A percentile compares a stretch with the other conserved stretches of the same genome.
phyloP scores from a whole-genome alignment of 2,888 invertebrate species.

The Apamea monoglypha region DNA sequence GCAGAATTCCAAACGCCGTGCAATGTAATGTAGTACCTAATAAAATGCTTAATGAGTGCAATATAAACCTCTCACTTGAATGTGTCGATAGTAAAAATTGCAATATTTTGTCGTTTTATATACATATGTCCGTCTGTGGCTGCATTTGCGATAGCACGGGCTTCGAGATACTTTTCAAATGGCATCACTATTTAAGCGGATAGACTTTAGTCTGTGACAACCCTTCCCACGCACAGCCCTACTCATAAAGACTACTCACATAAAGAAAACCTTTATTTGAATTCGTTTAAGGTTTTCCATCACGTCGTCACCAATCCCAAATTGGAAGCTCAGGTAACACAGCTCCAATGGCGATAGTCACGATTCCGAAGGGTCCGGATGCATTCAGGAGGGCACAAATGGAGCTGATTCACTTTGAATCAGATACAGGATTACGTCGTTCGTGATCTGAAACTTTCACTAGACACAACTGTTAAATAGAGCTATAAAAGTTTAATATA shows the following conservation, averaged over 20 bases:
- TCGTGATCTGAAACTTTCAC: conserved; percentile 82
- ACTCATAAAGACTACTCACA: conserved; percentile 24
- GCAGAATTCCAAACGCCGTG: background rate
- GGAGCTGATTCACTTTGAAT: conserved; percentile 83
- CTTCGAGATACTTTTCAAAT: background rate
- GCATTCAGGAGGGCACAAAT: conserved; percentile 82
- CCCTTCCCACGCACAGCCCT: background rate
- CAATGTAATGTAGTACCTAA: background rate
- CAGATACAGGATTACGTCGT: conserved; percentile 78
- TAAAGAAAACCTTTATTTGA: conserved; percentile 55
- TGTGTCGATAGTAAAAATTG: too few relatives aligned
- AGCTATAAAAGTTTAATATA: conserved; percentile 66
- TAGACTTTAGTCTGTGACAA: background rate
- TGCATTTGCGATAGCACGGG: background rate
- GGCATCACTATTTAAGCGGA: background rate
- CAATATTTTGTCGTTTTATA: background rate
- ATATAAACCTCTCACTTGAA: background rate
- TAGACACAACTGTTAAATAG: conserved; percentile 69
- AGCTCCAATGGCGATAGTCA: conserved; percentile 71
- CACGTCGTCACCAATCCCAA: conserved; percentile 61
- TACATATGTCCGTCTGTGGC: too few relatives aligned
- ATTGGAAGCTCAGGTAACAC: conserved; percentile 70
- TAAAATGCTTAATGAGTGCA: background rate
- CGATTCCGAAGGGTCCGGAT: conserved; percentile 81
- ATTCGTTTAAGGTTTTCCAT: conserved; percentile 60